Percentiles rank a stretch among this genome's conserved stretches.
Evolutionary conservation across 1,140 invertebrate species (phyloP).

Genomic region (Hestina assimilis): DNA sequence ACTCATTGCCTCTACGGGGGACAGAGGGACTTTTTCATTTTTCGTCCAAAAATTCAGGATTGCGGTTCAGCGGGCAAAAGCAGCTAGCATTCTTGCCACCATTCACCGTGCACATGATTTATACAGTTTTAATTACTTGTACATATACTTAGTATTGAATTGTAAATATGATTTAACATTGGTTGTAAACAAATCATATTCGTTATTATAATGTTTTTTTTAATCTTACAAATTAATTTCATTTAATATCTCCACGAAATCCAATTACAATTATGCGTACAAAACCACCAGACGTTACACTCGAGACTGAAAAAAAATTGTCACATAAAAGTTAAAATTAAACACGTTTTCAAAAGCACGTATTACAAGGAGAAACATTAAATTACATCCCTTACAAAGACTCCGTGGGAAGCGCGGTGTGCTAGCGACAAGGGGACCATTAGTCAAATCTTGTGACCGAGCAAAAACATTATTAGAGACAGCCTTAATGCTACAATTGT

Average conservation of each 20-base stretch:
- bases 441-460: conserved; percentile 62
- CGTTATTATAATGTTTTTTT: too few species aligned
- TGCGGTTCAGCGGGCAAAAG: too few species aligned
- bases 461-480: conserved; percentile 52
- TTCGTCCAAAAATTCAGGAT: too few species aligned
- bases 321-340: conserved; percentile 35
- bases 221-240: too few species aligned
- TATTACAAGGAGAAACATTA: conserved; percentile 42
- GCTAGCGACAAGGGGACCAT: conserved; percentile 49
- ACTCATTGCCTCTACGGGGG: too few species aligned
- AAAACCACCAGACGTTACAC: neutral
- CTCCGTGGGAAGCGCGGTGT: conserved; percentile 46
- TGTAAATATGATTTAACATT: too few species aligned
- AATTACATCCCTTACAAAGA: conserved; percentile 41
- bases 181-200: too few species aligned
- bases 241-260: neutral
- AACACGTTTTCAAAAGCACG: conserved; percentile 33
- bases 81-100: too few species aligned
- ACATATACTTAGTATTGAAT: neutral
- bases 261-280: neutral
- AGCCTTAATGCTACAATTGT: conserved; percentile 37
- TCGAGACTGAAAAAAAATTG: conserved; percentile 24
- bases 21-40: too few species aligned
- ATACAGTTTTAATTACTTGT: too few species aligned
- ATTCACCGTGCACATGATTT: too few species aligned